phyloP scores from a whole-genome alignment of 2,888 invertebrate genomes.

The Mesorhabditis spiculigera region DNA sequence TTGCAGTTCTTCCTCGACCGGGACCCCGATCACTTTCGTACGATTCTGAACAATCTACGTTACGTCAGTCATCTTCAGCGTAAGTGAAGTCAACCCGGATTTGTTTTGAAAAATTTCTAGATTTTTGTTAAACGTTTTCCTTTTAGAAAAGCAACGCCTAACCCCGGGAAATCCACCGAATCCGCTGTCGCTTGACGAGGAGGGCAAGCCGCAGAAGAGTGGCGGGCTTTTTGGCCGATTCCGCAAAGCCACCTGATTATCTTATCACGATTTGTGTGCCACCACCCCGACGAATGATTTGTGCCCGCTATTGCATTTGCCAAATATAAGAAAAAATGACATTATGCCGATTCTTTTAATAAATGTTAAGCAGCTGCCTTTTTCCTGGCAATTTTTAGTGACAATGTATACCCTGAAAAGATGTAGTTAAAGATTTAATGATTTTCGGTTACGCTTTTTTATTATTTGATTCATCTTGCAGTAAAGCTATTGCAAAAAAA shows the following conservation, averaged over 20 bases:
- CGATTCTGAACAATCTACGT: background rate
- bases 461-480: too few relatives aligned
- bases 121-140: background rate
- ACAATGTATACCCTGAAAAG: too few relatives aligned
- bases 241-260: background rate
- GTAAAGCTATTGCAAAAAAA: too few relatives aligned
- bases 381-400: too few relatives aligned
- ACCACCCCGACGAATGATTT: too few relatives aligned
- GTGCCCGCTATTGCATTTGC: too few relatives aligned
- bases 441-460: too few relatives aligned
- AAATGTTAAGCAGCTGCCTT: too few relatives aligned
- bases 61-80: background rate
- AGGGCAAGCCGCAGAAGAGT: background rate
- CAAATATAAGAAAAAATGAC: too few relatives aligned
- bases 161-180: background rate
- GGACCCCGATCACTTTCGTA: background rate
- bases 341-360: too few relatives aligned
- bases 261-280: too few relatives aligned
- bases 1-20: conserved; percentile 2
- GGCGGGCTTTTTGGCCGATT: background rate
- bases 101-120: background rate
- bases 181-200: background rate
- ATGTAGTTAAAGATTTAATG: too few relatives aligned
- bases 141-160: background rate
- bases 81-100: background rate